Percentiles rank a stretch among this genome's conserved stretches.
These are phyloP conservation scores for Andrena marginata DNA, from an alignment of 2,888 invertebrate genomes.

Conservation along the genomic window DNA sequence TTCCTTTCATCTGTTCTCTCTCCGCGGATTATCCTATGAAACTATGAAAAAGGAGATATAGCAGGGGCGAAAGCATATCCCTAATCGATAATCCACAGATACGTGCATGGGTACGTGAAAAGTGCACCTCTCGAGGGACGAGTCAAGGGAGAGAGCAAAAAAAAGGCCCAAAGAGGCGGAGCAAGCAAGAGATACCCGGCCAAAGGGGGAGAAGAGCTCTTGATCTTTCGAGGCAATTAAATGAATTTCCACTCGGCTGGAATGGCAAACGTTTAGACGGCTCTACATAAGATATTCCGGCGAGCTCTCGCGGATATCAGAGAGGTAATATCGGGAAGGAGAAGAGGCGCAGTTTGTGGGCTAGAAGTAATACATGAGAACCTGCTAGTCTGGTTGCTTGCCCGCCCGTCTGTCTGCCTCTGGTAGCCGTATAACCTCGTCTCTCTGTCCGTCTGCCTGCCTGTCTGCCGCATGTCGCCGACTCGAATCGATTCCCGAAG, in stretches of 20 bases:
- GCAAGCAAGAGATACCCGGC: constrained; percentile 50
- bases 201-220: constrained; percentile 67
- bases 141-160: constrained; percentile 27
- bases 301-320: constrained; percentile 72
- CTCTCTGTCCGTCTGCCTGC: constrained; percentile 47
- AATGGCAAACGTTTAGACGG: constrained; percentile 77
- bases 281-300: constrained; percentile 74
- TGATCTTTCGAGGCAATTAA: constrained; percentile 76
- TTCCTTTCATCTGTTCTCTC: background rate
- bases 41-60: background rate
- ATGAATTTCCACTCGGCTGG: constrained; percentile 76
- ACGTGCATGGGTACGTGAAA: constrained; percentile 23
- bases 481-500: constrained; percentile 65
- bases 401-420: constrained; percentile 50
- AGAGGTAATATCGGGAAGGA: constrained; percentile 73
- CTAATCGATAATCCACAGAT: constrained; percentile 25
- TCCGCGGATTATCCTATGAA: background rate
- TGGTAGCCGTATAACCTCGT: constrained; percentile 43
- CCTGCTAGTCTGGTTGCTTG: constrained; percentile 63
- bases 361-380: constrained; percentile 74
- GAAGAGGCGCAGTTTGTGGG: constrained; percentile 73
- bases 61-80: constrained; percentile 12
- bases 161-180: constrained; percentile 39
- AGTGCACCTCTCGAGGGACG: constrained; percentile 30
- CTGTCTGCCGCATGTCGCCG: constrained; percentile 65